Evolutionary conservation across 2,888 invertebrate genomes (phyloP).

Genomic region (Perithous albicinctus): DNA sequence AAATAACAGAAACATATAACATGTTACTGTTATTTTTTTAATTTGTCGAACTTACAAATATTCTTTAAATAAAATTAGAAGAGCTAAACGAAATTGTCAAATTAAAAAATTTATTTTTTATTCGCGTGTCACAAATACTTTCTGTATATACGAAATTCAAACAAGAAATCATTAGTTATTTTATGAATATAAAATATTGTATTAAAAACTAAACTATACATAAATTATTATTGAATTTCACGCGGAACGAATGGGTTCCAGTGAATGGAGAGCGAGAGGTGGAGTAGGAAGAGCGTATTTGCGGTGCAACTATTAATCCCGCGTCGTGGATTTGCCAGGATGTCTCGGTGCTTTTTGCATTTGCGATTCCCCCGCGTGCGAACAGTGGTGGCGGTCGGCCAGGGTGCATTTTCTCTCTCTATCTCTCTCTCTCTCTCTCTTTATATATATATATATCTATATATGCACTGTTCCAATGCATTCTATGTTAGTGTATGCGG

Average conservation of each 20-base stretch:
- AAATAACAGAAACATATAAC: too few relatives aligned
- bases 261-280: slow-evolving; percentile 43
- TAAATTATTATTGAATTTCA: slow-evolving; percentile 61
- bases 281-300: slow-evolving; percentile 57
- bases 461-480: slow-evolving; percentile 15
- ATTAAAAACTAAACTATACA: slow-evolving; percentile 49
- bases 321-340: slow-evolving; percentile 77
- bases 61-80: too few relatives aligned
- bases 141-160: too few relatives aligned
- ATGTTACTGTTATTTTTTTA: too few relatives aligned
- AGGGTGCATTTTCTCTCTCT: slow-evolving; percentile 61
- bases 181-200: background rate
- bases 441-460: slow-evolving; percentile 23
- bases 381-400: slow-evolving; percentile 15
- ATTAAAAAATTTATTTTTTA: too few relatives aligned
- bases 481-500: slow-evolving; percentile 61
- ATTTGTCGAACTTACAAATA: too few relatives aligned
- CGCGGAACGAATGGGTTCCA: slow-evolving; percentile 38
- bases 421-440: too few relatives aligned
- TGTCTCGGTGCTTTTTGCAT: slow-evolving; percentile 78
- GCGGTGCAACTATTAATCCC: slow-evolving; percentile 81
- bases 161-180: too few relatives aligned
- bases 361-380: slow-evolving; percentile 73
- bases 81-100: too few relatives aligned
- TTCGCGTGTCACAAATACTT: too few relatives aligned